Conservation (phyloP, 2,113 vertebrate species). For the Theristicus caerulescens region DNA sequence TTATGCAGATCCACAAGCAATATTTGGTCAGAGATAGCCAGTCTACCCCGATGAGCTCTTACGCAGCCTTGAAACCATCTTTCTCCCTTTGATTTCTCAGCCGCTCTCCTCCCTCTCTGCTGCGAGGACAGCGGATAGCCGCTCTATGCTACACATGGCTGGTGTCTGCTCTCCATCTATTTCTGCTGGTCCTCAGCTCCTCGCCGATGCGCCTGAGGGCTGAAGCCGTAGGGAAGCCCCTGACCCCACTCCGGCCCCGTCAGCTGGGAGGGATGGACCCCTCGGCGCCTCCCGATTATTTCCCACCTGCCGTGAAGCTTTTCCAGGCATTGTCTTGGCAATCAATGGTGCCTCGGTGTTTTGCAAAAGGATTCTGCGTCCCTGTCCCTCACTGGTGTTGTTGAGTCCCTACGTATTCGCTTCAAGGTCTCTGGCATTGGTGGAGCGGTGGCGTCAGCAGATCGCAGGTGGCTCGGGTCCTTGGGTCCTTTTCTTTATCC, state of each 20-base stretch:
- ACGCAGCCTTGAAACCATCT: background rate
- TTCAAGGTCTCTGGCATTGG: constrained; percentile 74
- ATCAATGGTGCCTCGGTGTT: constrained; percentile 59
- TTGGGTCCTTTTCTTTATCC: constrained; percentile 73
- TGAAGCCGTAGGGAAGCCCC: background rate
- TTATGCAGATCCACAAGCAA: background rate
- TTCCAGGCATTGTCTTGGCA: constrained; percentile 64
- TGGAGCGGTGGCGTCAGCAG: constrained; percentile 61
- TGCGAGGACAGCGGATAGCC: background rate
- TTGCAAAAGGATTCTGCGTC: constrained; percentile 47
- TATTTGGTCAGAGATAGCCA: background rate
- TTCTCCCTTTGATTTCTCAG: background rate
- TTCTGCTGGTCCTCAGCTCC: background rate
- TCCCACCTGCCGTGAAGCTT: constrained; percentile 15
- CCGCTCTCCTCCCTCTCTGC: background rate
- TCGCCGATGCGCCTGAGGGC: accelerated
- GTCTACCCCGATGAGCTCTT: background rate
- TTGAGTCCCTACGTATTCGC: constrained; percentile 29
- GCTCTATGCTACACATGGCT: accelerated
- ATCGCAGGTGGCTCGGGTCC: constrained; percentile 68
- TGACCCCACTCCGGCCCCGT: background rate
- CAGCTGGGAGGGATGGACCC: background rate
- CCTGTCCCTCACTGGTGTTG: constrained; percentile 47
- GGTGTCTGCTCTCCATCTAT: background rate
- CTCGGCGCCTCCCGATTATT: background rate